A percentile compares a stretch with the other conserved stretches of the same genome.
Evolutionary conservation across 2,888 invertebrate species (phyloP).

Genomic region (Halictus ligatus): DNA sequence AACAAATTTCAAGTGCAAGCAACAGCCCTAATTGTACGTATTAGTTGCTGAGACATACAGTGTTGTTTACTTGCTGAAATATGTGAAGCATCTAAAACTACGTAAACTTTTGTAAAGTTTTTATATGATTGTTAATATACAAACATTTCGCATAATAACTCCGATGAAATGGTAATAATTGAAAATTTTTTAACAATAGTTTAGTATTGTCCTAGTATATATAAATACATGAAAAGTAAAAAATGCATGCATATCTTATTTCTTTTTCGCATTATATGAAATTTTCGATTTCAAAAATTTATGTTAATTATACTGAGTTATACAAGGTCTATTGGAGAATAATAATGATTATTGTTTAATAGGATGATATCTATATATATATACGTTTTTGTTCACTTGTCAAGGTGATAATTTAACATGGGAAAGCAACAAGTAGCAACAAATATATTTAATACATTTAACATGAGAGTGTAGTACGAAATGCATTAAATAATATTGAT

Average conservation of each 20-base stretch:
- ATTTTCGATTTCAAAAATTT: background rate
- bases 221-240: constrained; percentile 14
- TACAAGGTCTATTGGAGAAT: constrained; percentile 12
- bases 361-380: background rate
- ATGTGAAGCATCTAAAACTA: constrained; percentile 47
- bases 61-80: constrained; percentile 42
- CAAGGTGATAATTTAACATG: constrained; percentile 17
- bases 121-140: constrained; percentile 30
- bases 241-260: constrained; percentile 33
- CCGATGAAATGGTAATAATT: constrained; percentile 20
- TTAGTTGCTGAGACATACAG: constrained; percentile 42
- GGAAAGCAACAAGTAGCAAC: constrained; percentile 22
- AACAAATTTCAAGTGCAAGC: constrained; percentile 36
- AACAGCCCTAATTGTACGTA: constrained; percentile 34
- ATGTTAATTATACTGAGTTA: background rate
- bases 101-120: constrained; percentile 39
- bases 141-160: constrained; percentile 29
- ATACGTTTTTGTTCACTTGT: constrained; percentile 4
- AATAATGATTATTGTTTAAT: background rate
- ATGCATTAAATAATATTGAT: constrained; percentile 33
- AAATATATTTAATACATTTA: constrained; percentile 38
- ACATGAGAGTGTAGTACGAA: constrained; percentile 30
- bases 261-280: constrained; percentile 21
- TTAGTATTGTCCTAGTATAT: background rate
- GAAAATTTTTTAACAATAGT: constrained; percentile 24